Conservation (phyloP, 2,888 invertebrate genomes). For the Cerceris ruficornis region DNA sequence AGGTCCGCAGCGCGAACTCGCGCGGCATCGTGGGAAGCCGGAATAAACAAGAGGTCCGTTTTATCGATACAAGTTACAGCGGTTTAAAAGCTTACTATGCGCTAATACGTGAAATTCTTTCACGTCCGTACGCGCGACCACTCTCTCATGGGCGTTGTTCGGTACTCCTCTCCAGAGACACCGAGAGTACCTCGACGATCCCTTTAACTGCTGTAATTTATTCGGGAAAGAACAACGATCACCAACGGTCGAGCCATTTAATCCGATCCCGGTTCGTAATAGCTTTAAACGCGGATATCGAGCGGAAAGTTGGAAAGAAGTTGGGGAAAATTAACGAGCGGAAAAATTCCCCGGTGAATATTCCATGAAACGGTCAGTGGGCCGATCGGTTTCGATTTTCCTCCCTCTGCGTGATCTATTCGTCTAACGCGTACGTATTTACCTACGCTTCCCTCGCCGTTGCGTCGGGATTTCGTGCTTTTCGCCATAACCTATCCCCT, state of each 20-base stretch:
- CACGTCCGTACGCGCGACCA: no score
- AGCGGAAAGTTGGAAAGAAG: constrained; percentile 12
- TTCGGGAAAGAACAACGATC: neutral
- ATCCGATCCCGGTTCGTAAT: neutral
- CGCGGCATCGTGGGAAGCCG: constrained; percentile 31
- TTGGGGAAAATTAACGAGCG: constrained; percentile 2
- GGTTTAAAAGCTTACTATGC: constrained; percentile 7
- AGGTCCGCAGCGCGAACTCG: constrained; percentile 21
- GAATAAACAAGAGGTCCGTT: constrained; percentile 27
- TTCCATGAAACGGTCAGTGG: constrained; percentile 12
- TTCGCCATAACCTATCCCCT: constrained; percentile 4
- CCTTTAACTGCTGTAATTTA: constrained; percentile 6
- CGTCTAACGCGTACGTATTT: constrained; percentile 42
- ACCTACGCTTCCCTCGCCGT: constrained; percentile 1
- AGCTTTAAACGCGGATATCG: constrained; percentile 1
- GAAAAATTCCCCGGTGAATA: constrained; percentile 20
- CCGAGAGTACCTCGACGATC: no score
- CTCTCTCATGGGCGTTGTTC: no score
- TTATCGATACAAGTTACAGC: constrained; percentile 5
- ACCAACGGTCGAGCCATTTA: constrained; percentile 6
- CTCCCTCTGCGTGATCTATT: constrained; percentile 3
- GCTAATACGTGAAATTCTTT: neutral
- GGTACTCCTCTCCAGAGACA: no score
- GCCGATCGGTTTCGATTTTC: constrained; percentile 34
- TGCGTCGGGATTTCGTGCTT: constrained; percentile 42